Percentiles rank a stretch among this genome's conserved stretches.
Conservation (phyloP, 2,797 vertebrate genomes). For the Corythornis leucogaster region DNA sequence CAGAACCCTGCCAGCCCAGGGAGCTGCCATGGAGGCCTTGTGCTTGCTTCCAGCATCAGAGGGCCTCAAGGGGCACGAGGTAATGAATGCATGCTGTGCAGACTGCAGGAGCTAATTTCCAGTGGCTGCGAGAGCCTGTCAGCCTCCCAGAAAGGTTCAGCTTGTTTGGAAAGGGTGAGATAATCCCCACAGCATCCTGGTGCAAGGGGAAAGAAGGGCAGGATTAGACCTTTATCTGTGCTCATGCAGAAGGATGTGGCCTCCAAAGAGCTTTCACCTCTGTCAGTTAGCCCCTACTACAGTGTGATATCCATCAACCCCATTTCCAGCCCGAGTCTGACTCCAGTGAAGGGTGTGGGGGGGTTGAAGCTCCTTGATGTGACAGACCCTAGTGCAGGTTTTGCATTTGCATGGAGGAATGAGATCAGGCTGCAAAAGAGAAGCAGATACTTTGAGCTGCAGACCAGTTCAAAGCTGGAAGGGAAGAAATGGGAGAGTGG, state of each 20-base stretch:
- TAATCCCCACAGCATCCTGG: not conserved
- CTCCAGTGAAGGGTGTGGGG: not conserved
- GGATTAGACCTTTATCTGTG: not conserved
- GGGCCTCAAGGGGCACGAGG: not conserved
- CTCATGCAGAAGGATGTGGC: not conserved
- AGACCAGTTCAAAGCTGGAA: not conserved
- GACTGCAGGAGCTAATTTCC: not conserved
- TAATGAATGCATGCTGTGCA: conserved; percentile 14
- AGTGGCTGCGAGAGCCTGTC: accelerated
- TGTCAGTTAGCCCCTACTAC: not conserved
- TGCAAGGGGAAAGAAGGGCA: not conserved
- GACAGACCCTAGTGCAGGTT: not conserved
- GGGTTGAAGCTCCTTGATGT: accelerated
- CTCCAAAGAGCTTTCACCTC: not conserved
- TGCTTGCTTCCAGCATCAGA: not conserved
- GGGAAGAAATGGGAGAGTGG: not conserved
- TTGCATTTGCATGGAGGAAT: not conserved
- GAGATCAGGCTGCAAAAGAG: not conserved
- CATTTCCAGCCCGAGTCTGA: not conserved
- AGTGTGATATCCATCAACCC: not conserved
- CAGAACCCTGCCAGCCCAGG: not conserved
- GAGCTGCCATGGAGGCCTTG: not conserved
- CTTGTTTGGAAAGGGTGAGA: not conserved
- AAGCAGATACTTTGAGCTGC: not conserved
- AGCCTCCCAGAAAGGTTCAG: not conserved